Evolutionary conservation across 2,888 invertebrate genomes (phyloP), one percentile per base, ranked within the genome.

Genomic region (Andrena haemorrhoa): DNA sequence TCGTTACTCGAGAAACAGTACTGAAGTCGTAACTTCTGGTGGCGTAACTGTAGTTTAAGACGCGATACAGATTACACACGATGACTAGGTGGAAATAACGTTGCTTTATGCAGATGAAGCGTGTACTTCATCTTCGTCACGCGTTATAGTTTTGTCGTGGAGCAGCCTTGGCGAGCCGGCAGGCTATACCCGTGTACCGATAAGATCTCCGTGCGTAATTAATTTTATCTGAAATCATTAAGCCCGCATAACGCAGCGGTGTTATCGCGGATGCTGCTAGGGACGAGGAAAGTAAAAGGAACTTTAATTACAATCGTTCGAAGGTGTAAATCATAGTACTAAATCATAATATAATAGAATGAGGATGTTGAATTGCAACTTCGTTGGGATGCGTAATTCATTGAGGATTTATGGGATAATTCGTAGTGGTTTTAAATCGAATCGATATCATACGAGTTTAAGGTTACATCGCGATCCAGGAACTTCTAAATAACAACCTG

Each of bases 101-200:
- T 68, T 75, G 47, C 66, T 78, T 63, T 63, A 73, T 74, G 75
- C 63, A 75, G 47, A 78, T 74, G 56, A 78, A 74, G 41, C 51
- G 23, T 10, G 33, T 70, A 68, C 66, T 84, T 84, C 76, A 66
- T 85, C 85, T 85, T 82, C 82, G 61, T 75, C 75, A 78, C 41
- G 65, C 41, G 77, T 75, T 82, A 70, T 49, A 80, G 76, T 72
- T 82, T 78, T 75, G 77, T 69, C 78, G 64, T 56, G 77, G 72
- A 72, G 85, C 85, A 75, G 63, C 76, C 75, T 68, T 72, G 58
- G 64, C 61, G 61, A 68, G 71, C 74, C 72, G 63, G 71, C 74
- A 64, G 70, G 68, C 64, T 74, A 68, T 82, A 85, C 35, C 66
- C 68, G 73, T 61, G 41, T n/a, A 47, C 68, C 75, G 72, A 85